Evolutionary conservation across 2,797 vertebrate genomes (phyloP), one percentile per base, ranked within the genome.

Genomic region (Syngnathus rostellatus): DNA sequence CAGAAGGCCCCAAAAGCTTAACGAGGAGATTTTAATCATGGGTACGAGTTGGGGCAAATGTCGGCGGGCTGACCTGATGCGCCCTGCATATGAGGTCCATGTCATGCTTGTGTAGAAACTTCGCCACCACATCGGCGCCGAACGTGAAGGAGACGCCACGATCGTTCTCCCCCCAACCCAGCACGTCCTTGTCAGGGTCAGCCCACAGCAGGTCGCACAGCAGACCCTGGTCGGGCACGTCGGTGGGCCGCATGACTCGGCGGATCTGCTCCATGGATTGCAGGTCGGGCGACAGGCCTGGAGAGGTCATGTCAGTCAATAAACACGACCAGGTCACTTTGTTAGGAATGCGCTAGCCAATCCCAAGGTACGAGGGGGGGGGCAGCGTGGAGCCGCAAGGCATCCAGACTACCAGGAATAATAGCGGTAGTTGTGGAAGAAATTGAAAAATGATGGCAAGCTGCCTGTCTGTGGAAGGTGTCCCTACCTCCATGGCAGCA

Each of bases 1-100:
- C 17, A 46, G 14, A 16, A 48, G 14, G 50, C 1, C 19, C 9
- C 5, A 8, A 51, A 6, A 16, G 12, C 21, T 51, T 9, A 51
- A 51, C 0, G 17, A 51, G 50, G 19, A 51, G 48, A 50, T 7
- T 3, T 51, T n/a, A n/a, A 51, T 21, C n/a, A 51, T 5, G 12
- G 12, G 43, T 5, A 45, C 43, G 11, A 45, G 14, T 45, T 11
- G 43, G 37, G 25, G 5, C 16, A 17, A 8, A 16, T 31, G 31
- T 14, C 37, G 16, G 3, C 8, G 45, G 14, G 43, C 0, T 71
- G 62, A 92, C 92, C 92, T 93, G 92, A 83, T 93, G 92, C 11
- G 92, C 92, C 84, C 92, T 91, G 87, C 92, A 93, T 90, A 93
- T 93, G 85, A 93, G 91, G 87, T 93, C 92, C 92, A 93, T 92